Evolutionary conservation across 2,797 vertebrate species (phyloP), one percentile per base, ranked within the genome.

Genomic region (Leptoclinus maculatus): DNA sequence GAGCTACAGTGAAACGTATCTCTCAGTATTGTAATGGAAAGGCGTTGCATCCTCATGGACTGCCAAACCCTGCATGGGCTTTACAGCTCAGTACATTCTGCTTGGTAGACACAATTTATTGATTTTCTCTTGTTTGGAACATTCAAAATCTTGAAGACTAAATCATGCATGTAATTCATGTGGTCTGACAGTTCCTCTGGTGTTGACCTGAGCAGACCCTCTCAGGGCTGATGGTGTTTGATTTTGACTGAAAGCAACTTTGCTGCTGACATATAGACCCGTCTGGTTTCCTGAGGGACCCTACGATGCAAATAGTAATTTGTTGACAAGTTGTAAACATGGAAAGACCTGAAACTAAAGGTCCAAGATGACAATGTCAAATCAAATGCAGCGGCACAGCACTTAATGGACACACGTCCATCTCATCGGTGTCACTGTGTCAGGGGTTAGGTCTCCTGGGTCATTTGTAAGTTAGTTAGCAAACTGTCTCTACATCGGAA

Each of bases 261-360:
- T 78, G 45, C 62, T 88, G 84, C 90, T 91, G 84, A 91, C 85
- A 80, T 53, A 79, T 47, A 79, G 85, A 75, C 72, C 63, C 66
- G 57, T 65, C 56, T 53, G 23, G 41, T 76, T 80, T 85, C 75
- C 72, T 43, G 34, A 59, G 86, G 82, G 71, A 84, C 23, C 27
- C 54, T 49, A 32, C 38, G 21, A 82, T 82, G 91, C 82, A 90
- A 88, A 93, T 93, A 91, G 58, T 58, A 80, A 32, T 80, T 87
- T 86, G 82, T 82, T 83, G 85, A 90, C 78, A 82, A 74, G 77
- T 77, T 70, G 54, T 75, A 32, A 82, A 67, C 54, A 83, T 70
- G n/a, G 29, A 65, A 71, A 57, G 27, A 66, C 59, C 36, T 54
- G 43, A 83, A 79, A 66, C 47, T 75, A 65, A 76, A 76, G 21